A percentile compares a stretch with the other conserved stretches of the same genome.
Conservation (phyloP, 2,797 vertebrate genomes). For the Danio choprae region DNA sequence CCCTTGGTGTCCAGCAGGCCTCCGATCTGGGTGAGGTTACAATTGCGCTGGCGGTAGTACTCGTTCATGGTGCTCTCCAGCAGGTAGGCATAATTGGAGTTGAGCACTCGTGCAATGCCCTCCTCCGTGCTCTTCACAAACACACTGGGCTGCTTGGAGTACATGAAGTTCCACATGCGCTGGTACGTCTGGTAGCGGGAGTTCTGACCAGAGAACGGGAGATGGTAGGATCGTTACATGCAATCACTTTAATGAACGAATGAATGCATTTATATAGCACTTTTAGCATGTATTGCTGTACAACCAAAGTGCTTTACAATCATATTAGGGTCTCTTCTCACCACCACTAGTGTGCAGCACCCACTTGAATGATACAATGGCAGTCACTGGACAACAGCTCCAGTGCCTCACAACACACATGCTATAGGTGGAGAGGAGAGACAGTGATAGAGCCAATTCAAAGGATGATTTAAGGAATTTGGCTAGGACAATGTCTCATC, state of each 20-base stretch:
- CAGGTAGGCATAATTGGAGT: conserved; percentile 97
- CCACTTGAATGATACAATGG: no score
- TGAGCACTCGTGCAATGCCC: conserved; percentile 93
- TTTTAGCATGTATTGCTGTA: no score
- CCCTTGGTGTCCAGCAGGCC: conserved; percentile 99
- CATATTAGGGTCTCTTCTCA: no score
- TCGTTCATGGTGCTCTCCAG: conserved; percentile 99
- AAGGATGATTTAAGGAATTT: no score
- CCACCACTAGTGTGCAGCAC: no score
- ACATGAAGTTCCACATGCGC: conserved; percentile 99
- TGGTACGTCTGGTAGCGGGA: conserved; percentile 98
- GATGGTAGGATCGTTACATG: background rate
- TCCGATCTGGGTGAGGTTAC: conserved; percentile 97
- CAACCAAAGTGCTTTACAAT: no score
- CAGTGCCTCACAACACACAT: no score
- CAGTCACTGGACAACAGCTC: no score
- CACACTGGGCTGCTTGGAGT: conserved; percentile 96
- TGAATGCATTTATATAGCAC: no score
- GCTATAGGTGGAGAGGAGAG: no score
- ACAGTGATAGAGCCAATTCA: no score
- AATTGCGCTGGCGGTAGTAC: conserved; percentile 96
- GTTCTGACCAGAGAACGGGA: conserved; percentile 77
- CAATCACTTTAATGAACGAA: background rate
- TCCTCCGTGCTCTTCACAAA: conserved; percentile 99
- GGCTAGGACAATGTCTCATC: no score